phyloP scores from a whole-genome alignment of 2,888 invertebrate genomes.

The Erebia palarica region DNA sequence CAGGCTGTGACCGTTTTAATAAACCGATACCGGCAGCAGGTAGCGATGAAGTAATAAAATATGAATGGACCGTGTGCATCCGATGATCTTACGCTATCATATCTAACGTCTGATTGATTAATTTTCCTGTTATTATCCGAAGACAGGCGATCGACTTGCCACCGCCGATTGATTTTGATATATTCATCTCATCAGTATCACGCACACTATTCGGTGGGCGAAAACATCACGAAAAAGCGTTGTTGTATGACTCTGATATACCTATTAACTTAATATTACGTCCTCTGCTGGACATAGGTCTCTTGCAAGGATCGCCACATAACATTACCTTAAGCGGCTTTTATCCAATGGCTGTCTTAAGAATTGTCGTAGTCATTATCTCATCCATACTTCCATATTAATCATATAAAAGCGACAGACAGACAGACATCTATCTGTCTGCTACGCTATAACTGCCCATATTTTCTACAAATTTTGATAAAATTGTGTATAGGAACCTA shows the following conservation, averaged over 20 bases:
- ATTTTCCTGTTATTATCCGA: conserved; percentile 3
- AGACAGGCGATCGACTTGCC: conserved; percentile 12
- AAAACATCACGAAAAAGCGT: neutral
- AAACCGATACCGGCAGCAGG: conserved; percentile 72
- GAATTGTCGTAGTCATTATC: too few species aligned
- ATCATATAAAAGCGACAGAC: too few species aligned
- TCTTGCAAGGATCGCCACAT: too few species aligned
- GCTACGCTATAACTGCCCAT: too few species aligned
- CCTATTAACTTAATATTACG: too few species aligned
- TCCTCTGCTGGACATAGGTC: too few species aligned
- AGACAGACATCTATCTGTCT: too few species aligned
- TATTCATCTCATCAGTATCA: neutral
- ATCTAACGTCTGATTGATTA: conserved; percentile 24
- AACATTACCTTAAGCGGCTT: too few species aligned
- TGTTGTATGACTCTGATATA: neutral
- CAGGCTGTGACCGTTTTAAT: conserved; percentile 78
- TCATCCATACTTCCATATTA: too few species aligned
- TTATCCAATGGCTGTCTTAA: too few species aligned
- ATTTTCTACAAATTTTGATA: too few species aligned
- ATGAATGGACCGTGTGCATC: conserved; percentile 46
- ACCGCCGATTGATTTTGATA: neutral
- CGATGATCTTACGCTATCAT: conserved; percentile 30
- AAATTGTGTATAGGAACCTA: too few species aligned
- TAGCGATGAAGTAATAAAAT: conserved; percentile 71
- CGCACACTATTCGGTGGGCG: neutral